Percentiles rank a stretch among this genome's conserved stretches.
These are phyloP conservation scores for Cuculus canorus DNA, from an alignment of 2,797 vertebrate genomes.

Conservation along the genomic window DNA sequence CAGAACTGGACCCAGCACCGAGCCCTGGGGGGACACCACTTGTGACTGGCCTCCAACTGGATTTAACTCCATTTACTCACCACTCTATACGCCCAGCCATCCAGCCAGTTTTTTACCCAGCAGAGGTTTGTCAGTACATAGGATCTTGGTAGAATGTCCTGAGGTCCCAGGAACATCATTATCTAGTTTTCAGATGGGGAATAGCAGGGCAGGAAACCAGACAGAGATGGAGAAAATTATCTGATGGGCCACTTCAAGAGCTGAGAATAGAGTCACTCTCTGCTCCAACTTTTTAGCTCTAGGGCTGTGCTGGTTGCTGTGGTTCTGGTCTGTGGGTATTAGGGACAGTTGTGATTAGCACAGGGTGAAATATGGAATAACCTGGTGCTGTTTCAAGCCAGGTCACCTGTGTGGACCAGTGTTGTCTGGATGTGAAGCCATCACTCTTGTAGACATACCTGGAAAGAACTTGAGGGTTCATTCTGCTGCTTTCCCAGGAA, in stretches of 20 bases:
- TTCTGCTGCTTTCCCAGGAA: background rate
- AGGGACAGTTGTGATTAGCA: background rate
- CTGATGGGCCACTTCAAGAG: background rate
- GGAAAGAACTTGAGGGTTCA: background rate
- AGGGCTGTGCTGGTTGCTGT: background rate
- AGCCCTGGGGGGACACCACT: no score
- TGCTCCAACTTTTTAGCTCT: accelerated
- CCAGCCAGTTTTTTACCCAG: no score
- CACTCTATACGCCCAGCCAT: no score
- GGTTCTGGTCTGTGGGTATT: background rate
- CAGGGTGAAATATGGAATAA: background rate
- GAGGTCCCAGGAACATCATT: background rate
- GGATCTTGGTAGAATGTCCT: background rate
- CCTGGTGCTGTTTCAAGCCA: background rate
- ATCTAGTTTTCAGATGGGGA: background rate
- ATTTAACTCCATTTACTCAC: no score
- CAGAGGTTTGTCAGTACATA: background rate
- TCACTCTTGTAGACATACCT: accelerated
- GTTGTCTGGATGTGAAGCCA: background rate
- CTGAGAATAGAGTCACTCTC: background rate
- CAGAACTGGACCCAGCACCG: no score
- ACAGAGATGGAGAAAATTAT: background rate
- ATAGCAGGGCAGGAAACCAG: background rate
- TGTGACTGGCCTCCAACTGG: no score
- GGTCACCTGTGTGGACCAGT: background rate